Conservation (phyloP, 1,140 invertebrate species). For the Drosophila varians region DNA sequence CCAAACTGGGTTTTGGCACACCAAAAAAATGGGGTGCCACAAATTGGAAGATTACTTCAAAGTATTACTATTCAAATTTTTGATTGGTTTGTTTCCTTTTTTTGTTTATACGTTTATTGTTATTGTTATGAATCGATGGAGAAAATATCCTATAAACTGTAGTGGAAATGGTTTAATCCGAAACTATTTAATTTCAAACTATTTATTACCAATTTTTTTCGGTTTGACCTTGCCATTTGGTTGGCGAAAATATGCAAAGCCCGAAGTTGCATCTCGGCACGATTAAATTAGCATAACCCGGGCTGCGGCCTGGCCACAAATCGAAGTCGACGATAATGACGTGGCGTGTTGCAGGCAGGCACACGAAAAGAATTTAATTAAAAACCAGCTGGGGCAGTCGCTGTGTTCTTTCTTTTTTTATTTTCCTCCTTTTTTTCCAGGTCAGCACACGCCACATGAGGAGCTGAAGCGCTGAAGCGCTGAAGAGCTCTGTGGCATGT, state of each 20-base stretch:
- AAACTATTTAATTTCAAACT: background rate
- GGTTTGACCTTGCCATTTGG: constrained; percentile 34
- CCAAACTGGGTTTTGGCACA: background rate
- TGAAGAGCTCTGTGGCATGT: constrained; percentile 68
- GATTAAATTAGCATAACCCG: constrained; percentile 63
- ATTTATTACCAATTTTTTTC: background rate
- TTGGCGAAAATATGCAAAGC: constrained; percentile 15
- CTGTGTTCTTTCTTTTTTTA: constrained; percentile 18
- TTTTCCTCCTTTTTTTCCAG: constrained; percentile 57
- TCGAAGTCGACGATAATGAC: constrained; percentile 42
- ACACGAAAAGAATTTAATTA: constrained; percentile 64
- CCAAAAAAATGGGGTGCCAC: background rate
- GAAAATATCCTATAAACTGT: no score
- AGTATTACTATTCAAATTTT: background rate
- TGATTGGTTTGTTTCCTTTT: background rate
- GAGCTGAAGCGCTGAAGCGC: constrained; percentile 49
- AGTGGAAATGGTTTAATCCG: background rate
- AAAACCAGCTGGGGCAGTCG: constrained; percentile 17
- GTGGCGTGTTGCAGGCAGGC: constrained; percentile 57
- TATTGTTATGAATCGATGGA: background rate
- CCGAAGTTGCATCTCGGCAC: constrained; percentile 25
- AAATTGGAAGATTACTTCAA: background rate
- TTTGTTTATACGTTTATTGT: background rate
- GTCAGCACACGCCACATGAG: constrained; percentile 58
- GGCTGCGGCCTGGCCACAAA: constrained; percentile 11